Evolutionary conservation across 2,113 vertebrate genomes (phyloP), one percentile per base, ranked within the genome.

Genomic region (Tetraodon nigroviridis): DNA sequence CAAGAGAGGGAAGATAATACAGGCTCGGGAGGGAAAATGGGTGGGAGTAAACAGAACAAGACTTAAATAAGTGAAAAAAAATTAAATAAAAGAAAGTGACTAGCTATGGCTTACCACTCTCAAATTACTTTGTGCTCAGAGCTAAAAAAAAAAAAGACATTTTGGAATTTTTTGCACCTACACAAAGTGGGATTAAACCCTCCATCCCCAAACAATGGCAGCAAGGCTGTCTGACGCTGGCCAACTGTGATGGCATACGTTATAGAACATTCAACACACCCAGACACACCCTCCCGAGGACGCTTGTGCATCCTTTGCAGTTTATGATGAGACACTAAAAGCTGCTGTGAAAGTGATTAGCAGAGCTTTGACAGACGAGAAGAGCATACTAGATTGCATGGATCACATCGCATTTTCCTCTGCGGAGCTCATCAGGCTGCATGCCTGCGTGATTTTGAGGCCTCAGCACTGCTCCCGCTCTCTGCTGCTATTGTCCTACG

Each of bases 141-240:
- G 79, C 63, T 58, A 64, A 73, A 58, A 64, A 72, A 62, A 11
- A n/a, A 51, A 44, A 44, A 58, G 65, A 64, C 76, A 55, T n/a
- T 76, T 61, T 19, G 6, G 54, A 75, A 82, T 13, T 62, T 61
- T 75, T 72, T 53, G 1, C 62, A 73, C 84, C 74, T 79, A 81
- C 82, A 82, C 71, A 79, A 73, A 74, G 64, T 12, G 66, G 77
- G 81, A 84, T 84, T 85, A 85, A 54, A 75, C 58, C 55, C 51
- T 64, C 69, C 62, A 51, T 78, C 60, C 37, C 2, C 54, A 50
- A 46, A 67, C 68, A 75, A 52, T 67, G 74, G 71, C 69, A 74
- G 44, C 61, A 45, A 62, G 60, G 47, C 67, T 66, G 62, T 59
- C 58, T 49, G 54, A 51, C 61, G 48, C 75, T 70, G 73, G 57